Evolutionary conservation across 2,888 invertebrate genomes (phyloP), one percentile per base, ranked within the genome.

Genomic region (Plebejus argus): DNA sequence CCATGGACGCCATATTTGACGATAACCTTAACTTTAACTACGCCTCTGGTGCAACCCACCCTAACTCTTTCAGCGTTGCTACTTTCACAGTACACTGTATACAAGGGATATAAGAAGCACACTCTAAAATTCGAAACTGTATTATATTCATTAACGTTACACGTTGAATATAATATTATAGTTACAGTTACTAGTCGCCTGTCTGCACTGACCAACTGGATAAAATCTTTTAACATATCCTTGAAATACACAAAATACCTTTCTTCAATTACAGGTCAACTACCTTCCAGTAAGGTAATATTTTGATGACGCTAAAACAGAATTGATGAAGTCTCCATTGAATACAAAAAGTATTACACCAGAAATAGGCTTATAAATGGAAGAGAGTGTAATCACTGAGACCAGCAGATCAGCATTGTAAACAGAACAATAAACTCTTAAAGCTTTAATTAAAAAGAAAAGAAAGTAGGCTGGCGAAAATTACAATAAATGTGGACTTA

Each of bases 351-450:
- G 61, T 58, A 61, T 23, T 23, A 61, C 12, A 61, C 23, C 23
- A 23, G 23, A 61, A 61, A 58, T 58, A 58, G 58, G 20, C 58
- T 61, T 61, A 4, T 23, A 61, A 61, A 61, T 61, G 61, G 23
- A 61, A 61, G 23, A 61, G 61, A 4, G n/a, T 61, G 23, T 61
- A 23, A 58, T 20, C 58, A 20, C 58, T 58, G 20, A 58, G 58
- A 23, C 23, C n/a, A n/a, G n/a, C n/a, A n/a, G n/a, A n/a, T n/a
- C 23, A 61, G 53, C 15, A 53, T 23, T 61, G 61, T 23, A 23
- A 20, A 23, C 61, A 61, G 61, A 61, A 61, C 61, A 61, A 61
- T 61, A 58, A 58, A 61, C 61, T 61, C 23, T 61, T 20, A 23
- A 20, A 23, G 61, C 23, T 23, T 23, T 61, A 61, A 61, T 61